phyloP scores from a whole-genome alignment of 2,113 vertebrate genomes.

The Ameiurus melas region DNA sequence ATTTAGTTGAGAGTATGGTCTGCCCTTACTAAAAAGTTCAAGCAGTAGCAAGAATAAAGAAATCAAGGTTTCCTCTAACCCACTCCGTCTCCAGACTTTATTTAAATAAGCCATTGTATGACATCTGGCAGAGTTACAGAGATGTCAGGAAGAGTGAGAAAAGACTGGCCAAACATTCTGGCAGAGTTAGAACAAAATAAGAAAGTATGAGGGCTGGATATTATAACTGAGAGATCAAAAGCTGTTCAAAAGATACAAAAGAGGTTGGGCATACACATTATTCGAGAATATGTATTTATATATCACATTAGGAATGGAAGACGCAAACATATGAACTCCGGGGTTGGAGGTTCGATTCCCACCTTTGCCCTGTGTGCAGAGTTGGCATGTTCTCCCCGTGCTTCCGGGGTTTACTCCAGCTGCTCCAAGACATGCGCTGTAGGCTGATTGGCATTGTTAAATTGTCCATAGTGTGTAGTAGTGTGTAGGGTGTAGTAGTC shows the following conservation, averaged over 20 bases:
- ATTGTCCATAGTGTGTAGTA: too few relatives aligned
- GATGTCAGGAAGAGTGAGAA: background rate
- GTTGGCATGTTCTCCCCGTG: too few relatives aligned
- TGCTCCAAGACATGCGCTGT: too few relatives aligned
- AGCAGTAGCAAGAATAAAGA: background rate
- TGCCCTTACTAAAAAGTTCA: background rate
- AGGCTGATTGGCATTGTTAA: too few relatives aligned
- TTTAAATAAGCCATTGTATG: background rate
- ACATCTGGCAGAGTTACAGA: background rate
- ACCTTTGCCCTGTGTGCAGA: too few relatives aligned
- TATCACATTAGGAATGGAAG: background rate
- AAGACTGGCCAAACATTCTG: conserved; percentile 2
- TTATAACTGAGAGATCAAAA: background rate
- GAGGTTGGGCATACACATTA: background rate
- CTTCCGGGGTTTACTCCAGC: too few relatives aligned
- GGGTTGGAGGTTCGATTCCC: too few relatives aligned
- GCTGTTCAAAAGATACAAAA: background rate
- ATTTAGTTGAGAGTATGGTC: background rate
- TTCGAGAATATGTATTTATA: background rate
- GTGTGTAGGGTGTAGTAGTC: too few relatives aligned
- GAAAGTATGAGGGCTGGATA: background rate
- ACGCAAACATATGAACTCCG: background rate
- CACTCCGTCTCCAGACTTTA: background rate
- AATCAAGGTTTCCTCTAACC: background rate
- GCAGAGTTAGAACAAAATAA: background rate